Evolutionary conservation across 2,113 vertebrate species (phyloP).

Genomic region (Neofelis nebulosa): DNA sequence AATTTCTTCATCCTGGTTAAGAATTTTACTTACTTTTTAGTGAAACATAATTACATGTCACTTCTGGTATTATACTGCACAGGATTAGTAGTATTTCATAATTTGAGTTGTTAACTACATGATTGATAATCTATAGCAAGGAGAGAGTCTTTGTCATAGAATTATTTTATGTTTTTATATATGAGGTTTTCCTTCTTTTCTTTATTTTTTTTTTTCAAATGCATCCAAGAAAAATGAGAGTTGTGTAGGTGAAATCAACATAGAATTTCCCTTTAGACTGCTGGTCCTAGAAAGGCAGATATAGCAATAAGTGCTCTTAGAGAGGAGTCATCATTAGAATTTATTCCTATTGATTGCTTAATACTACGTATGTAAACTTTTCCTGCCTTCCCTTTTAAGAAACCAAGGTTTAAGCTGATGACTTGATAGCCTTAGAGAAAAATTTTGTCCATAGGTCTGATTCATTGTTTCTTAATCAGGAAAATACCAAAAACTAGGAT

Average conservation of each 20-base stretch:
- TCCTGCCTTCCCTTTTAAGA: background rate
- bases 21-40: constrained; percentile 6
- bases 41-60: background rate
- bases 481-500: background rate
- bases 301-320: background rate
- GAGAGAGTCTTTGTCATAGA: background rate
- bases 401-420: background rate
- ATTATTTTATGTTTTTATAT: background rate
- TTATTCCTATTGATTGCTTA: background rate
- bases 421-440: accelerated
- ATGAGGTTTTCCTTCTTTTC: background rate
- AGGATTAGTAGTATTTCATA: background rate
- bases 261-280: background rate
- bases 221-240: background rate
- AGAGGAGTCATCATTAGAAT: background rate
- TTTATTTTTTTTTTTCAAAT: background rate
- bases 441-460: background rate
- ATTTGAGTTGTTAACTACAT: background rate
- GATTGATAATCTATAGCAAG: background rate
- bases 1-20: background rate
- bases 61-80: background rate
- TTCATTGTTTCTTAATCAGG: background rate
- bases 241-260: background rate
- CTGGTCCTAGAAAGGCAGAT: background rate
- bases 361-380: background rate